Percentiles rank a stretch among this genome's conserved stretches.
phyloP scores from a whole-genome alignment of 1,140 invertebrate genomes.

The Lordiphosa mommai region DNA sequence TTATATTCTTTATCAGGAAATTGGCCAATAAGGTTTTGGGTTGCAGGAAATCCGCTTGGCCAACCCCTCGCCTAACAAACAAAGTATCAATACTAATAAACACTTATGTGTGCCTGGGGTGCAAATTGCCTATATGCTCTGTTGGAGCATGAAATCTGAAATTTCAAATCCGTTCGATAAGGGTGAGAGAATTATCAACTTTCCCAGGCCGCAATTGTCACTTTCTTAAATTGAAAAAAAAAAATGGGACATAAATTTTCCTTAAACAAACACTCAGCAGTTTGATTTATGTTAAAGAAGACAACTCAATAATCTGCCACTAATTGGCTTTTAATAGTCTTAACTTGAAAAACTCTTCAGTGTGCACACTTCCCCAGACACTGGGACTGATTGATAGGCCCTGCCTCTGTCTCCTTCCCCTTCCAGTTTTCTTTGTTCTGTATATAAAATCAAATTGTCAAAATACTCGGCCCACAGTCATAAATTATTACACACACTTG shows the following conservation, averaged over 20 bases:
- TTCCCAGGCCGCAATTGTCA: slow-evolving; percentile 17
- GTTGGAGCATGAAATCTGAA: slow-evolving; percentile 17
- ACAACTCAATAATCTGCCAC: slow-evolving; percentile 53
- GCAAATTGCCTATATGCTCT: background rate
- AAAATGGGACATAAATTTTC: too few species aligned
- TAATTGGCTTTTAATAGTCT: slow-evolving; percentile 66
- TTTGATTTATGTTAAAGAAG: slow-evolving; percentile 13
- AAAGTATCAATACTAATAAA: slow-evolving; percentile 51
- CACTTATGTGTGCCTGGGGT: slow-evolving; percentile 10
- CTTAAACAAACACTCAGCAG: too few species aligned
- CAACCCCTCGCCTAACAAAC: slow-evolving; percentile 15
- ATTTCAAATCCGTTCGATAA: too few species aligned
- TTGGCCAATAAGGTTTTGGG: slow-evolving; percentile 44
- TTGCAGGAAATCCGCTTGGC: slow-evolving; percentile 54
- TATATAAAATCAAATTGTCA: slow-evolving; percentile 63
- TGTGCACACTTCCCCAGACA: too few species aligned
- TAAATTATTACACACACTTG: slow-evolving; percentile 48
- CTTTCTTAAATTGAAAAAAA: too few species aligned
- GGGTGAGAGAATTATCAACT: slow-evolving; percentile 18
- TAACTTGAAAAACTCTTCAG: slow-evolving; percentile 36
- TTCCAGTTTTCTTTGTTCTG: too few species aligned
- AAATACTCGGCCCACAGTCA: slow-evolving; percentile 50
- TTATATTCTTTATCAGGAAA: slow-evolving; percentile 63
- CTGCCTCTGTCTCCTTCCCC: slow-evolving; percentile 15
- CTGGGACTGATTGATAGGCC: slow-evolving; percentile 51